phyloP scores from a whole-genome alignment of 2,113 vertebrate species.

The Hypomesus transpacificus region DNA sequence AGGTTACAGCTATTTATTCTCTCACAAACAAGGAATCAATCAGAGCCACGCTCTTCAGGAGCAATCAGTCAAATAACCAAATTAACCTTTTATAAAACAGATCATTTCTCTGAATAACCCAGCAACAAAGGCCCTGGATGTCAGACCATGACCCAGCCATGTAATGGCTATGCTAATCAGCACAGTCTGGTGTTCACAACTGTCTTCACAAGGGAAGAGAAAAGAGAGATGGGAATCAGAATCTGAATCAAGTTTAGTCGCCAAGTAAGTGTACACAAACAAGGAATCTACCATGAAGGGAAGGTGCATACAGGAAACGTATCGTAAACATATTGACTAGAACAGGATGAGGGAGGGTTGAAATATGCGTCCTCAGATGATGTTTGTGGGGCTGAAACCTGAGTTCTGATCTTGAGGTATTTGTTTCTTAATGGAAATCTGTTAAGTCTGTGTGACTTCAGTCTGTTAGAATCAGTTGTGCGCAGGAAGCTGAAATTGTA shows the following conservation, averaged over 20 bases:
- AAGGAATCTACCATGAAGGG: background rate
- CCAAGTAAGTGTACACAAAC: background rate
- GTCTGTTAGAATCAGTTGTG: no score
- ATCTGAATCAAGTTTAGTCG: background rate
- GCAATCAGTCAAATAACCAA: slow-evolving; percentile 28
- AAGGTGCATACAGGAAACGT: no score
- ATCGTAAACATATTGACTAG: no score
- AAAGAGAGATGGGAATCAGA: background rate
- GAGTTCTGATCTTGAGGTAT: no score
- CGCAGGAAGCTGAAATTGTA: slow-evolving; percentile 29
- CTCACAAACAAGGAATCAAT: slow-evolving; percentile 18
- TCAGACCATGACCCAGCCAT: background rate
- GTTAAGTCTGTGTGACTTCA: no score
- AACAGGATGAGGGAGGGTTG: no score
- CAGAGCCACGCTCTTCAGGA: background rate
- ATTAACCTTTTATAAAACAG: slow-evolving; percentile 34
- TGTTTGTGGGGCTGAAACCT: no score
- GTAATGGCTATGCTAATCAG: background rate
- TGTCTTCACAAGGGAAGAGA: background rate
- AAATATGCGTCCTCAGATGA: no score
- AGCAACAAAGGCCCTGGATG: background rate
- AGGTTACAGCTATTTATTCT: slow-evolving; percentile 28
- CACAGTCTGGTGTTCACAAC: background rate
- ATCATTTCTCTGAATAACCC: background rate
- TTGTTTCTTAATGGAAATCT: no score